phyloP scores from a whole-genome alignment of 2,113 vertebrate genomes.

The Amphiprion ocellaris region DNA sequence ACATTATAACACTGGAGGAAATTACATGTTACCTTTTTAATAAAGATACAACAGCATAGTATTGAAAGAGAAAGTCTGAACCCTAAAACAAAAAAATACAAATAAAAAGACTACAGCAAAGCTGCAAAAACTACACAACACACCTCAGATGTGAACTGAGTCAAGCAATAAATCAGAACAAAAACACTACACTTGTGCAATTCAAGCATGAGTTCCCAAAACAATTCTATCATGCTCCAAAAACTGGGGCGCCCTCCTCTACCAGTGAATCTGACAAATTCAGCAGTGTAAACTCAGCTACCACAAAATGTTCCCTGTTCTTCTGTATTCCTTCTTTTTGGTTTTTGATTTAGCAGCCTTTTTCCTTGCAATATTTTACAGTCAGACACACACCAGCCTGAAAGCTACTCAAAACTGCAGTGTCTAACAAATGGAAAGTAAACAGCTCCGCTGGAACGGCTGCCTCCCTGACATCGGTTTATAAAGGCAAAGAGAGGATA shows the following conservation, averaged over 20 bases:
- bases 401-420: neutral
- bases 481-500: neutral
- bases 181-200: neutral
- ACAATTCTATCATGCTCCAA: slow-evolving; percentile 19
- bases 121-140: neutral
- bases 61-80: neutral
- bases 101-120: neutral
- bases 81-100: neutral
- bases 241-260: neutral
- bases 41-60: neutral
- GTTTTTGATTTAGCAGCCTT: neutral
- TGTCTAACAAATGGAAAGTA: neutral
- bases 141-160: neutral
- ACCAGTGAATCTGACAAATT: neutral
- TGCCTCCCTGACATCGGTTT: neutral
- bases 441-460: neutral
- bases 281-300: neutral
- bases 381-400: neutral
- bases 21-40: neutral
- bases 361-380: neutral
- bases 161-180: slow-evolving; percentile 4
- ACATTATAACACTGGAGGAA: neutral
- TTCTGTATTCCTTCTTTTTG: neutral
- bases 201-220: neutral
- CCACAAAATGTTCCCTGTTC: neutral